phyloP scores from a whole-genome alignment of 2,113 vertebrate genomes.

The Etheostoma cragini region DNA sequence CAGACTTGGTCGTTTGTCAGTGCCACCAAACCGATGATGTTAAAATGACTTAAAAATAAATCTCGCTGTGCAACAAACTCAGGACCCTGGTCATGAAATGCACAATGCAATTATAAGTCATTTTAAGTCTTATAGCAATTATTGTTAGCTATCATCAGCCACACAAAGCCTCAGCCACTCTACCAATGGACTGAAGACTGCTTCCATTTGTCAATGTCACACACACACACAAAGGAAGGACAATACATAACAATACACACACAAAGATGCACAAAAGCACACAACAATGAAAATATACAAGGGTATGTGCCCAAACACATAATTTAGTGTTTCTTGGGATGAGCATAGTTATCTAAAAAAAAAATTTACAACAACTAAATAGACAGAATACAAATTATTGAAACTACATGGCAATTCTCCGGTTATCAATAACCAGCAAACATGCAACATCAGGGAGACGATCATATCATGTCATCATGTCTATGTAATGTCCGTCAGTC shows the following conservation, averaged over 20 bases:
- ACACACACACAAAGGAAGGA: slow-evolving; percentile 13
- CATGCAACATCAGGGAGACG: no score
- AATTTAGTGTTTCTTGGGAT: neutral
- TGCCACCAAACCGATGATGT: slow-evolving; percentile 65
- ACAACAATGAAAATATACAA: neutral
- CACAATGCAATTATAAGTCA: slow-evolving; percentile 64
- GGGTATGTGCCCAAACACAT: neutral
- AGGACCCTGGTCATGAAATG: slow-evolving; percentile 64
- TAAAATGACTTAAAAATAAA: slow-evolving; percentile 63
- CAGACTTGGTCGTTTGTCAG: slow-evolving; percentile 58
- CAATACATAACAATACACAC: slow-evolving; percentile 10
- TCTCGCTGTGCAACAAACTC: slow-evolving; percentile 49
- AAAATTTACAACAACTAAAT: neutral
- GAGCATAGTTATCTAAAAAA: neutral
- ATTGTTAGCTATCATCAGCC: slow-evolving; percentile 69
- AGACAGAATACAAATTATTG: no score
- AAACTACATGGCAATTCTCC: no score
- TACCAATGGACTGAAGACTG: slow-evolving; percentile 43
- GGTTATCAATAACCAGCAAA: no score
- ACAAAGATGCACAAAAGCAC: slow-evolving; percentile 1
- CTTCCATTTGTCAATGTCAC: slow-evolving; percentile 70
- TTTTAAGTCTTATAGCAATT: slow-evolving; percentile 67
- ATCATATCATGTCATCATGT: no score
- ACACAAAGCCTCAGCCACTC: slow-evolving; percentile 58
- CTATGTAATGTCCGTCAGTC: no score